Percentiles rank a stretch among this genome's conserved stretches.
Conservation (phyloP, 2,113 vertebrate genomes). For the Protomyctophum bolini region DNA sequence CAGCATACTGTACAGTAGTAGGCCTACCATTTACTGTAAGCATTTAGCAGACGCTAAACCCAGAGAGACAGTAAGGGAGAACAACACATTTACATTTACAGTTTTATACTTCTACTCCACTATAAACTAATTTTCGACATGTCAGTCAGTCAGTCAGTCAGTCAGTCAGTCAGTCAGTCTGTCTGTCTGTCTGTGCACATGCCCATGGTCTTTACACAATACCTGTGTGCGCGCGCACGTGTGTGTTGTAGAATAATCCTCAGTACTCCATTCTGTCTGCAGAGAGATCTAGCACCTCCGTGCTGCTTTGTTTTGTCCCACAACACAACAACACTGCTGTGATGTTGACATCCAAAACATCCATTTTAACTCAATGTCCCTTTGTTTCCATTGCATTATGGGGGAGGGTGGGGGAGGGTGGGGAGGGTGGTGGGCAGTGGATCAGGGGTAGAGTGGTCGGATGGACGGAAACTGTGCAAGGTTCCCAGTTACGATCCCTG, state of each 20-base stretch:
- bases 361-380: not conserved
- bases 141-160: not conserved
- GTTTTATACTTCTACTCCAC: not conserved
- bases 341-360: constrained; percentile 44
- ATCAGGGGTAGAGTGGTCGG: no score
- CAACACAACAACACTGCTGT: constrained; percentile 47
- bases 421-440: no score
- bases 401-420: no score
- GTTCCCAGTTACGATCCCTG: no score
- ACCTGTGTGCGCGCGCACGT: constrained; percentile 43
- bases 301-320: constrained; percentile 72
- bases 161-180: not conserved
- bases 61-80: no score
- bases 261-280: constrained; percentile 65
- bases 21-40: no score
- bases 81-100: not conserved
- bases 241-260: constrained; percentile 63
- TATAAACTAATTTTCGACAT: not conserved
- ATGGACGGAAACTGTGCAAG: no score
- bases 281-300: constrained; percentile 76
- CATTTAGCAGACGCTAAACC: no score
- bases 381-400: no score
- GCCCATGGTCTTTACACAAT: constrained; percentile 49
- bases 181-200: not conserved
- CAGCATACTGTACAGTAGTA: no score